Evolutionary conservation across 1,140 invertebrate species (phyloP).

Genomic region (Leucophenga varia): DNA sequence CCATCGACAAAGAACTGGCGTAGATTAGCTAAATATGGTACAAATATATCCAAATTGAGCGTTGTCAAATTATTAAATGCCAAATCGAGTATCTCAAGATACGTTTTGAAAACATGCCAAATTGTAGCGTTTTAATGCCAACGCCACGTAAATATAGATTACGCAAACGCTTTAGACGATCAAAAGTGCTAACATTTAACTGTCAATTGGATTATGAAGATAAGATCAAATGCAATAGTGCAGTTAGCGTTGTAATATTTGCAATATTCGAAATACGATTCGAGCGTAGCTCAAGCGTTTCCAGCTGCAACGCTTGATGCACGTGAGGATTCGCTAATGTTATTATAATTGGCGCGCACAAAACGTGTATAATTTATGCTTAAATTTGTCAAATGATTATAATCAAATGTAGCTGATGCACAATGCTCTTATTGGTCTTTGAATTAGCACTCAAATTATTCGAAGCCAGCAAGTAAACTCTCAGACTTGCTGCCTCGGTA

Average conservation of each 20-base stretch:
- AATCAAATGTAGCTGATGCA: constrained; percentile 41
- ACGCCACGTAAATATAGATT: constrained; percentile 32
- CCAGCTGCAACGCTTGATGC: constrained; percentile 32
- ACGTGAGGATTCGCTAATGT: constrained; percentile 30
- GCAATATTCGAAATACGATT: constrained; percentile 36
- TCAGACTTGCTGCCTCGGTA: constrained; percentile 34
- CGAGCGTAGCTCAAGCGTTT: constrained; percentile 32
- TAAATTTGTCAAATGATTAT: constrained; percentile 41
- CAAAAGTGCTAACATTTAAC: constrained; percentile 41
- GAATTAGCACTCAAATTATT: constrained; percentile 33
- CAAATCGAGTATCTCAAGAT: constrained; percentile 43
- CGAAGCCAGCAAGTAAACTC: constrained; percentile 33
- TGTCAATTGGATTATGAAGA: constrained; percentile 44
- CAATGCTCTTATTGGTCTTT: constrained; percentile 41
- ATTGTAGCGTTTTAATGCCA: constrained; percentile 34
- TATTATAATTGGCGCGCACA: constrained; percentile 42
- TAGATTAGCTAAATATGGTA: constrained; percentile 44
- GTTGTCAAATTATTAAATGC: constrained; percentile 47
- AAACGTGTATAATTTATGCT: constrained; percentile 41
- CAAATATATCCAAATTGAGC: constrained; percentile 50
- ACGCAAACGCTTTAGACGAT: constrained; percentile 35
- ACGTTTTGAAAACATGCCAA: constrained; percentile 51
- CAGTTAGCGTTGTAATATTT: constrained; percentile 38
- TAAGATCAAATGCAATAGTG: constrained; percentile 35
- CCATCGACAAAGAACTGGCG: constrained; percentile 44